Evolutionary conservation across 2,888 invertebrate genomes (phyloP).

Genomic region (Lumbricus terrestris): DNA sequence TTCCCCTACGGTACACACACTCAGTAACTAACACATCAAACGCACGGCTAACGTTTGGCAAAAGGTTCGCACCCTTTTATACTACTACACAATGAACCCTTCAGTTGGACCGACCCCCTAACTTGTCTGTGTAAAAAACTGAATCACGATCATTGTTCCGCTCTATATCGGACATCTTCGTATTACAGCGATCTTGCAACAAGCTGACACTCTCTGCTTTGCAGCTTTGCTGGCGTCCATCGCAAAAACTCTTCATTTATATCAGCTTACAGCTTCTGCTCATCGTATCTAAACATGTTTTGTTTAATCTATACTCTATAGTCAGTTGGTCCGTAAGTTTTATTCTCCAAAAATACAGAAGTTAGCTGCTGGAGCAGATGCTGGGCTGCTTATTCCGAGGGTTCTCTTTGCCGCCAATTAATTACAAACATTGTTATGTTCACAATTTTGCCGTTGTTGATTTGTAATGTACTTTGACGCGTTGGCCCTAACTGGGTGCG

Average conservation of each 20-base stretch:
- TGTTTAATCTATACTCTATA: not conserved
- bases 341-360: not conserved
- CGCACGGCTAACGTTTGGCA: not conserved
- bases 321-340: not conserved
- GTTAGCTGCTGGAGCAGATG: too few relatives aligned
- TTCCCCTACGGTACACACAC: too few relatives aligned
- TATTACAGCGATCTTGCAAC: too few relatives aligned
- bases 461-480: too few relatives aligned
- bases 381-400: too few relatives aligned
- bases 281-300: not conserved
- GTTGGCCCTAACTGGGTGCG: too few relatives aligned
- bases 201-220: not conserved
- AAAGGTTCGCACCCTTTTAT: not conserved
- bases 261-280: not conserved
- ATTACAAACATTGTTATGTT: too few relatives aligned
- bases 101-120: not conserved
- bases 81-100: not conserved
- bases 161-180: not conserved
- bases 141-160: not conserved
- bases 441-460: too few relatives aligned
- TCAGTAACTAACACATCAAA: not conserved
- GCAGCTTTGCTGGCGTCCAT: not conserved
- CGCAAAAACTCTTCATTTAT: not conserved
- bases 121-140: not conserved
- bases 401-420: too few relatives aligned